Evolutionary conservation across 1,140 invertebrate genomes (phyloP).

Genomic region (Camponotus pennsylvanicus): DNA sequence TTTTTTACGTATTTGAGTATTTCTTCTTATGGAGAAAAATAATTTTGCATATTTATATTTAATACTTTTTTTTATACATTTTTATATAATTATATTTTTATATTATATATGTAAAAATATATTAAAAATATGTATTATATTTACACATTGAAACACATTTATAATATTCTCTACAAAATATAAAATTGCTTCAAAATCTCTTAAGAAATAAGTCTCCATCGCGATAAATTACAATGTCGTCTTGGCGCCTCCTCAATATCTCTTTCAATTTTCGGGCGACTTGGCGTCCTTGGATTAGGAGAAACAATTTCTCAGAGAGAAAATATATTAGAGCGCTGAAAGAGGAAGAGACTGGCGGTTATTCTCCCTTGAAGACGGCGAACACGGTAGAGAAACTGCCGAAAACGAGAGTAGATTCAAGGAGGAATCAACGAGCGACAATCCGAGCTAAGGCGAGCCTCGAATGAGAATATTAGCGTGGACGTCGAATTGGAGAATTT

Average conservation of each 20-base stretch:
- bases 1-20: no score
- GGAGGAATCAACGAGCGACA: neutral
- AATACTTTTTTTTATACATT: no score
- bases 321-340: constrained; percentile 66
- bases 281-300: constrained; percentile 45
- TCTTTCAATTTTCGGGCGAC: constrained; percentile 39
- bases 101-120: no score
- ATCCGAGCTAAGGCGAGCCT: constrained; percentile 5
- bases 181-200: neutral
- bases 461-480: constrained; percentile 32
- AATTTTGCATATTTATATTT: no score
- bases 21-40: no score
- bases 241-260: constrained; percentile 20
- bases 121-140: no score
- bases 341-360: neutral
- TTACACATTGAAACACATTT: no score
- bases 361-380: no score
- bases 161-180: no score
- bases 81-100: no score
- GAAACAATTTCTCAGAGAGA: constrained; percentile 73
- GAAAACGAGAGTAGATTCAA: constrained; percentile 39
- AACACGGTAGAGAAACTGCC: neutral
- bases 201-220: neutral
- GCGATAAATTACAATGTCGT: neutral
- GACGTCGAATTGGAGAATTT: constrained; percentile 18